These are phyloP conservation scores for Strongylocentrotus purpuratus DNA, from an alignment of 35 echinoderm and acorn worm genomes.

Conservation along the genomic window DNA sequence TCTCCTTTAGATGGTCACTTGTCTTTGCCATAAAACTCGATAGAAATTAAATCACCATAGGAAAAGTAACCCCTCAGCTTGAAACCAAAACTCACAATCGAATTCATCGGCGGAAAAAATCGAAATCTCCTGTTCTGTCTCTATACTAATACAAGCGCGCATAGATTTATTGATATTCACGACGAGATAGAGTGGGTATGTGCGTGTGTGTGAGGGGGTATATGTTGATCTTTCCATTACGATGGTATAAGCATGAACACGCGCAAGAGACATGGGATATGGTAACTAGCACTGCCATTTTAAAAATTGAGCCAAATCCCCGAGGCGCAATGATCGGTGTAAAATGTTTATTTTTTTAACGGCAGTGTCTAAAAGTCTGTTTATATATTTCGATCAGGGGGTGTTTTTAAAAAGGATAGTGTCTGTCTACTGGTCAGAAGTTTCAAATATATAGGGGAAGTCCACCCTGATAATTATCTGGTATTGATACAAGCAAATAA, in stretches of 20 bases:
- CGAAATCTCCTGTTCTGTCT: neutral
- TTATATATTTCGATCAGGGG: too few relatives aligned
- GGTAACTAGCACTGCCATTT: neutral
- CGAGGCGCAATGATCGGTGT: neutral
- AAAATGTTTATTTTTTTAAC: neutral
- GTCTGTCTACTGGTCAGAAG: too few relatives aligned
- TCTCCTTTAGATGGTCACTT: neutral
- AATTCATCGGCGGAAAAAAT: neutral
- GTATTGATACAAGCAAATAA: too few relatives aligned
- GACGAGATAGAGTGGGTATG: neutral
- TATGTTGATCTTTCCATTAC: neutral
- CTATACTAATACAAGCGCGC: neutral
- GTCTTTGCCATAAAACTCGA: neutral
- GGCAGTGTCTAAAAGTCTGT: neutral
- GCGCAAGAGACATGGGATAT: neutral
- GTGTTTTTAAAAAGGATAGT: too few relatives aligned
- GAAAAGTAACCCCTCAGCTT: neutral
- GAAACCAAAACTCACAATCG: neutral
- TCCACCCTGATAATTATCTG: too few relatives aligned
- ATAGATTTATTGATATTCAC: neutral
- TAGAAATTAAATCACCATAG: neutral
- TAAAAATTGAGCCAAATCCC: neutral
- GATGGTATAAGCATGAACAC: neutral
- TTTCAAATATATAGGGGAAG: too few relatives aligned
- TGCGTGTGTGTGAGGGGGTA: neutral